phyloP scores from a whole-genome alignment of 1,140 invertebrate genomes.

The Caenorhabditis brenneri region DNA sequence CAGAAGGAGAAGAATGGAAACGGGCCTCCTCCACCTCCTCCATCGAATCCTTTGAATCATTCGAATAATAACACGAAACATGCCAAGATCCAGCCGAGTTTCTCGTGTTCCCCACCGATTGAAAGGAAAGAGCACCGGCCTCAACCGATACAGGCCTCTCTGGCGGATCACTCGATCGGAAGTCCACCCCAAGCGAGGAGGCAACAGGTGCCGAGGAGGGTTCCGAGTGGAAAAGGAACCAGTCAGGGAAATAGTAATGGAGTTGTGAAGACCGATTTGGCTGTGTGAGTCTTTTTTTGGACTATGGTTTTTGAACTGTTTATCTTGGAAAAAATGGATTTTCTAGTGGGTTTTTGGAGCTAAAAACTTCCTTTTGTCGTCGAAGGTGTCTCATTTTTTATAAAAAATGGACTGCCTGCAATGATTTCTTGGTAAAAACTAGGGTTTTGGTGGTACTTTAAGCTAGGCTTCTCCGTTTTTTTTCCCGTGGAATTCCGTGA shows the following conservation, averaged over 20 bases:
- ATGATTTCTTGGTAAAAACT: no score
- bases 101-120: conserved; percentile 5
- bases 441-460: no score
- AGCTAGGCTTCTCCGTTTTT: no score
- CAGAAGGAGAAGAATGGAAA: conserved; percentile 22
- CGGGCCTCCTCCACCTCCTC: not conserved
- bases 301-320: not conserved
- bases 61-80: not conserved
- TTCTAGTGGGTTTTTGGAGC: no score
- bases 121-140: not conserved
- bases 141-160: not conserved
- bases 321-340: no score
- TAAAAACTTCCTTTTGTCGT: no score
- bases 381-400: no score
- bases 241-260: not conserved
- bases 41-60: not conserved
- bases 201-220: not conserved
- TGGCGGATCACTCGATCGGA: not conserved
- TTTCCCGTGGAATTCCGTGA: no score
- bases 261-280: conserved; percentile 23
- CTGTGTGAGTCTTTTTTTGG: conserved; percentile 19
- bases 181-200: not conserved
- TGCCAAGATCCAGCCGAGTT: conserved; percentile 9
- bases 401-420: not conserved
- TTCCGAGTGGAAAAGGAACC: not conserved